Evolutionary conservation across 2,797 vertebrate species (phyloP).

Genomic region (Champsocephalus gunnari): DNA sequence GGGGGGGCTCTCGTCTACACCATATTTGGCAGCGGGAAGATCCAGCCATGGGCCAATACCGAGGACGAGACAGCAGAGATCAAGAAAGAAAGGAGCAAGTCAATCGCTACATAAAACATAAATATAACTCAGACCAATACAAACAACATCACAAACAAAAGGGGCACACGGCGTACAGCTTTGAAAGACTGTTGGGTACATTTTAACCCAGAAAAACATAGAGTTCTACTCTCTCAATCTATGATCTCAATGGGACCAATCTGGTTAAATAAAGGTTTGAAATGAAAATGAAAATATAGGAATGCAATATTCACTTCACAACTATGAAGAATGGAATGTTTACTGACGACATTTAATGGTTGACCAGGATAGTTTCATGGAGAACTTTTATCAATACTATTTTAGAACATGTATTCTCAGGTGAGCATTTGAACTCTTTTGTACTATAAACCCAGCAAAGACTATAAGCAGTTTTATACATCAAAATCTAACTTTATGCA

Average conservation of each 20-base stretch:
- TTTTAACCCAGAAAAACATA: not conserved
- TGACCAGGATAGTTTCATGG: not conserved
- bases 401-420: not conserved
- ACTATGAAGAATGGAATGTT: not conserved
- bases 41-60: conserved; percentile 85
- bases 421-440: not conserved
- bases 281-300: no score
- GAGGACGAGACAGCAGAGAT: conserved; percentile 62
- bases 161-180: not conserved
- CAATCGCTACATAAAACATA: conserved; percentile 26
- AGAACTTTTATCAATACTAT: not conserved
- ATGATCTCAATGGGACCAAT: no score
- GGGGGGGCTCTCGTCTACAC: conserved; percentile 79
- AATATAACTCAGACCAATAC: not conserved
- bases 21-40: conserved; percentile 79
- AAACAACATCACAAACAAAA: not conserved
- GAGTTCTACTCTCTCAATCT: not conserved
- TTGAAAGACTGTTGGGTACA: not conserved
- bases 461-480: not conserved
- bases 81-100: conserved; percentile 31
- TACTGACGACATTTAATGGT: not conserved
- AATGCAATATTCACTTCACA: no score
- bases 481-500: not conserved
- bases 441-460: not conserved
- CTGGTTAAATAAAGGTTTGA: no score